Evolutionary conservation across 2,113 vertebrate genomes (phyloP).

Genomic region (Cathartes aura): DNA sequence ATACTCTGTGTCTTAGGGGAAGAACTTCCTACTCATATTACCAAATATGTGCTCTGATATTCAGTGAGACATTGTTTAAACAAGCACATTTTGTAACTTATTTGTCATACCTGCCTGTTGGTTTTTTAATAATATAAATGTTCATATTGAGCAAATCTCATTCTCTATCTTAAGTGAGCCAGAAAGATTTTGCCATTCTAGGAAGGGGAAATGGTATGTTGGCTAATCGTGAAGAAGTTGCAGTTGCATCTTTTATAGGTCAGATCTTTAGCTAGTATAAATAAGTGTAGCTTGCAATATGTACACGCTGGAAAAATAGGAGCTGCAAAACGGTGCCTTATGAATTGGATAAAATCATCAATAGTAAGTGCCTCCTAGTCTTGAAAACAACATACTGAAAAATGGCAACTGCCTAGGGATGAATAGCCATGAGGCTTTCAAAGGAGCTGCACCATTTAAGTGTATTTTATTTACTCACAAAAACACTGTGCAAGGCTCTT

Average conservation of each 20-base stretch:
- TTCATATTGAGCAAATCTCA: not conserved
- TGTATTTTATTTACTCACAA: not conserved
- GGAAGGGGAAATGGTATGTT: not conserved
- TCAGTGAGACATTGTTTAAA: conserved; percentile 21
- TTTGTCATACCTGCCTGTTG: conserved; percentile 25
- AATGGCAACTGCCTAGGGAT: not conserved
- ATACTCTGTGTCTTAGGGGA: not conserved
- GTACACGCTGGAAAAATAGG: not conserved
- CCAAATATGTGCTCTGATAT: not conserved
- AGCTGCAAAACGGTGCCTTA: not conserved
- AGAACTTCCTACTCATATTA: not conserved
- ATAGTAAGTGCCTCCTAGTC: not conserved
- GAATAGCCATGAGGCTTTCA: not conserved
- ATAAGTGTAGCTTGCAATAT: not conserved
- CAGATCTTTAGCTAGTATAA: not conserved
- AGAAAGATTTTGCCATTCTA: not conserved
- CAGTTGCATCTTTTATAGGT: not conserved
- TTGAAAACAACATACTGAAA: not conserved
- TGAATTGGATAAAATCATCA: not conserved
- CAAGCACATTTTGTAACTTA: conserved; percentile 21
- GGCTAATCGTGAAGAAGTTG: not conserved
- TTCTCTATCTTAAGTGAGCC: not conserved
- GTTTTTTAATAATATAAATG: not conserved
- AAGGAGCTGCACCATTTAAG: not conserved
- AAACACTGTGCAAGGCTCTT: not conserved